Base-by-base conservation (phyloP, 2,888 invertebrate genomes). In the Tenthredo scrophulariae region DNA sequence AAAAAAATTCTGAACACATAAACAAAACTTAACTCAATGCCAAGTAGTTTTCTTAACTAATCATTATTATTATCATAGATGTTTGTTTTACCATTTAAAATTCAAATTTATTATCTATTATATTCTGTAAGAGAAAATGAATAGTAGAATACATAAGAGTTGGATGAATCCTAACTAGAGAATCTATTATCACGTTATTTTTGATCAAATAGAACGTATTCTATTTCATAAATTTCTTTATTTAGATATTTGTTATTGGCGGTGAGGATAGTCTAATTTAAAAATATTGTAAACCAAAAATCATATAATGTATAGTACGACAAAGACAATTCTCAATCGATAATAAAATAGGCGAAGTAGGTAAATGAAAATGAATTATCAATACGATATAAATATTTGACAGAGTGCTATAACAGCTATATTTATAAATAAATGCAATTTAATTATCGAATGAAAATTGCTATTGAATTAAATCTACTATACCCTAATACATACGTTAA, bases 291-390 rank as follows among this genome's bases (percentile, higher is more conserved):
- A 3, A 33, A 70, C 2, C n/a, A 40, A 29, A n/a, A 70, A 70
- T 70, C 37, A 62, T 62, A 26, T 13, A 4, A 62, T 26, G 10
- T 26, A 26, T 62, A 62, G 3, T 10, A 62, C 62, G 33, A 70
- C 62, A 70, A 70, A 4, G 37, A 70, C 70, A 70, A 37, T 37
- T 70, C 40, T 70, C 70, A 70, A 70, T 70, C 70, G 70, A 70
- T 70, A 37, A 37, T 70, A n/a, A 70, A n/a, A 70, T 70, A 70
- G 26, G 26, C 62, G 10, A 37, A 37, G 0, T 37, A 37, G 37
- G 2, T 62, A 13, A 62, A 62, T 26, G 26, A 26, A 62, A 62
- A 62, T 62, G 22, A 62, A 62, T 26, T 62, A 62, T 10, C 10
- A 10, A 13, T 26, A 13, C 22, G 22, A 26, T 62, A 62, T 62